Evolutionary conservation across 2,888 invertebrate genomes (phyloP), one percentile per base, ranked within the genome.

Genomic region (Sminthurinus aureus): DNA sequence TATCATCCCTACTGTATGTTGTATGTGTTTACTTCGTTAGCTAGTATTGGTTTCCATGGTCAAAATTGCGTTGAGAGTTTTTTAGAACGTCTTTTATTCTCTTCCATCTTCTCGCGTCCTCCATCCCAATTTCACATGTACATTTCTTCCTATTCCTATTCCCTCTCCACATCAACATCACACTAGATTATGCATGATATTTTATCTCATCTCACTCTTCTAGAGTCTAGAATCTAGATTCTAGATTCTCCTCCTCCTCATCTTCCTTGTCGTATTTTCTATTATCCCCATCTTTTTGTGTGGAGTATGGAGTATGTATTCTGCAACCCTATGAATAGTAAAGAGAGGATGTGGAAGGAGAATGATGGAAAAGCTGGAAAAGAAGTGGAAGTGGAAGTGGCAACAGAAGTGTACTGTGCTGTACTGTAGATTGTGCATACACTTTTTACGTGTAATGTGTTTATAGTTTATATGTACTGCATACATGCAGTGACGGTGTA

Each of bases 31-130:
- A 75, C 79, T 79, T 38, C 38, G 66, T 38, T 74, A 38, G 38
- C 38, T 38, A 81, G 18, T 81, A 38, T 73, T 58, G 74, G 58
- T 74, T 74, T 81, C 81, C 81, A 81, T 81, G 81, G 81, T 75
- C 52, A 26, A 74, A 81, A 75, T 74, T 81, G 20, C 66, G 22
- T 80, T 75, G 26, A 67, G 79, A 18, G 15, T 79, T 79, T 38
- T 38, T 38, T 1, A 38, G 38, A 38, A 38, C 38, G 38, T 38
- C 38, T 38, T 38, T 38, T 38, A 38, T 38, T 38, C 38, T 38
- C 38, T 38, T 38, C 38, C 38, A 38, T 38, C 38, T 38, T 38
- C 38, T 38, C 38, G 38, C 38, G 1, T 38, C 38, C 38, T 38
- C 38, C 38, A 38, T 38, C 38, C 1, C 38, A 38, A n/a, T n/a